phyloP scores from a whole-genome alignment of 1,140 invertebrate species.

The Melipona quadrifasciata region DNA sequence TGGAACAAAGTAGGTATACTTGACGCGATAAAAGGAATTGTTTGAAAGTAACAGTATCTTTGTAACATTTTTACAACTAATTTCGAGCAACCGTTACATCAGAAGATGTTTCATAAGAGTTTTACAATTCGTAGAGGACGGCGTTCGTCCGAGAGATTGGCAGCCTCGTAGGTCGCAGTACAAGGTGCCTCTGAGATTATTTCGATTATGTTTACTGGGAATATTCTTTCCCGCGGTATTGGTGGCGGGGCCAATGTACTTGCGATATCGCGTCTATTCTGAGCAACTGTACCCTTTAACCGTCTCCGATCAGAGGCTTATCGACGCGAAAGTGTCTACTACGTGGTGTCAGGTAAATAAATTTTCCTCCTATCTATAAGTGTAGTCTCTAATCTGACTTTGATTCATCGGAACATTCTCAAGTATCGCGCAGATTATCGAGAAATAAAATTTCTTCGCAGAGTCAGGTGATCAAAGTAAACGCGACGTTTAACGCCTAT shows the following conservation, averaged over 20 bases:
- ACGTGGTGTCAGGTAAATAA: conserved; percentile 89
- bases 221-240: conserved; percentile 85
- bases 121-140: conserved; percentile 63
- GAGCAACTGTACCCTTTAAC: conserved; percentile 87
- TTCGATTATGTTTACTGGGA: conserved; percentile 85
- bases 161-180: conserved; percentile 81
- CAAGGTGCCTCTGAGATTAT: conserved; percentile 84
- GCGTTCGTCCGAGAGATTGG: conserved; percentile 68
- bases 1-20: not conserved
- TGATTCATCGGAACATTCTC: not conserved
- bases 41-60: not conserved
- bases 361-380: not conserved
- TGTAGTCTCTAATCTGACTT: not conserved
- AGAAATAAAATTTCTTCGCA: conserved; percentile 71
- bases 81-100: no score
- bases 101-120: conserved; percentile 7
- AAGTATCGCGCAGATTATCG: not conserved
- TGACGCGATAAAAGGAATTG: not conserved
- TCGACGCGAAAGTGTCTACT: conserved; percentile 88
- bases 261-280: conserved; percentile 86
- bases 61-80: not conserved
- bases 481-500: conserved; percentile 90
- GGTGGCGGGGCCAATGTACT: conserved; percentile 86
- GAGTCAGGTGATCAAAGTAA: conserved; percentile 87
- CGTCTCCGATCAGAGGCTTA: conserved; percentile 89